Evolutionary conservation across 2,113 vertebrate species (phyloP).

Genomic region (Cochlearius cochlearius): DNA sequence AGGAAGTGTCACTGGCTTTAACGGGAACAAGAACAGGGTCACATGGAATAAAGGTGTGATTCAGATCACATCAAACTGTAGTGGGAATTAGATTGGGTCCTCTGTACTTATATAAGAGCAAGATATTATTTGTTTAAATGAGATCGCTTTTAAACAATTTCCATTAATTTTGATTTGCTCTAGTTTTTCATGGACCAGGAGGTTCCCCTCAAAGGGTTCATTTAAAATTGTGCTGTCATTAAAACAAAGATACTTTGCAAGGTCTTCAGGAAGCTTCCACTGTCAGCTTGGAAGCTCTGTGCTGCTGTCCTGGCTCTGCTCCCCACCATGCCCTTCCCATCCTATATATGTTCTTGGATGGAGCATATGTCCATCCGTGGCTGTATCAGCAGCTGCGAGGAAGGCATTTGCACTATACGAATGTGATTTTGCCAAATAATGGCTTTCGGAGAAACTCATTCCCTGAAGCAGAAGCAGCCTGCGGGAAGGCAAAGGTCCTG

Average conservation of each 20-base stretch:
- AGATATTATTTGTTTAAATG: neutral
- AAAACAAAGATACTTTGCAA: neutral
- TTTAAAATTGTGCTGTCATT: neutral
- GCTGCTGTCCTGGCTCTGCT: neutral
- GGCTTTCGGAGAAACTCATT: neutral
- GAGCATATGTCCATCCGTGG: neutral
- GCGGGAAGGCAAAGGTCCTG: neutral
- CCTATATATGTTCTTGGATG: neutral
- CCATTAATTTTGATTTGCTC: neutral
- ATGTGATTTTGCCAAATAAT: neutral
- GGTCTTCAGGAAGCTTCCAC: neutral
- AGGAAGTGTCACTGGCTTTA: neutral
- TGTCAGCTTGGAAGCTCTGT: neutral
- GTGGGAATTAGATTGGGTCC: neutral
- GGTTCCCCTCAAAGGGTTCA: neutral
- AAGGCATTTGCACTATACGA: fast-evolving
- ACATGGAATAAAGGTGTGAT: neutral
- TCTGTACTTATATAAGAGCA: neutral
- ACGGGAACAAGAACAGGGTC: neutral
- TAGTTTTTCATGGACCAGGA: neutral
- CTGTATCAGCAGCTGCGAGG: neutral
- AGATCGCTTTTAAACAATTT: neutral
- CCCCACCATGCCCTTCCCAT: fast-evolving
- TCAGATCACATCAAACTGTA: neutral
- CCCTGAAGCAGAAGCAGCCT: neutral